Base-by-base conservation (phyloP, 2,113 vertebrate species). In the Orientallactaga bullata region DNA sequence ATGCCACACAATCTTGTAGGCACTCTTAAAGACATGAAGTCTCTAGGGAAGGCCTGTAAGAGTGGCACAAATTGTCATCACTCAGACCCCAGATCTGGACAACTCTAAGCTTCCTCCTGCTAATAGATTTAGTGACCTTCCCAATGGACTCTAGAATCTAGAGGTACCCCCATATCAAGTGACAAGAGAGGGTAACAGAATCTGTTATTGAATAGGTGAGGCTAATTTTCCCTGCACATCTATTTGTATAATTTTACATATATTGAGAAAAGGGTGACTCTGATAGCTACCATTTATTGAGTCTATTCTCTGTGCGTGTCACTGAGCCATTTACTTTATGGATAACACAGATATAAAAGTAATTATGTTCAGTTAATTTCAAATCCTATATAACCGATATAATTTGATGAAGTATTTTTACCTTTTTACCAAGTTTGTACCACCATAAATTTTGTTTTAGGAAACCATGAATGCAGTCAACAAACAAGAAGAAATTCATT, bases 381-480 rank as follows among this genome's bases (percentile, higher is more conserved):
- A 89, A 81, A 24, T 4, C 12, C 8, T 58, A 3, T 51, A 42
- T 80, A 58, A 82, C 20, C 68, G 32, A 26, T 68, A 85, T 72
- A 90, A 88, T 92, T 95, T 91, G 24, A 23, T 58, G 28, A 89
- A 88, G 37, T 63, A 80, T 18, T 24, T 95, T 94, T 92, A 69
- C 24, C 20, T 35, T 28, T 88, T 94, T 82, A 84, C 20, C 76
- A 95, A 90, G 65, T 86, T 18, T 77, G 58, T 39, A 71, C 23
- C 35, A 72, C 76, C 11, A 74, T 73, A 79, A 26, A 18, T 80
- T 88, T 88, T 80, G 71, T 71, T 83, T 76, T 39, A 18, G 90
- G 51, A 87, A 95, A 72, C 87, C 7, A 80, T 92, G 94, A 94
- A 96, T 81, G 51, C 89, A 80, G 7, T 96, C 95, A 96, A 95